Base-by-base conservation (phyloP, 2,888 invertebrate genomes). In the Zygothrica quintamaculata region DNA sequence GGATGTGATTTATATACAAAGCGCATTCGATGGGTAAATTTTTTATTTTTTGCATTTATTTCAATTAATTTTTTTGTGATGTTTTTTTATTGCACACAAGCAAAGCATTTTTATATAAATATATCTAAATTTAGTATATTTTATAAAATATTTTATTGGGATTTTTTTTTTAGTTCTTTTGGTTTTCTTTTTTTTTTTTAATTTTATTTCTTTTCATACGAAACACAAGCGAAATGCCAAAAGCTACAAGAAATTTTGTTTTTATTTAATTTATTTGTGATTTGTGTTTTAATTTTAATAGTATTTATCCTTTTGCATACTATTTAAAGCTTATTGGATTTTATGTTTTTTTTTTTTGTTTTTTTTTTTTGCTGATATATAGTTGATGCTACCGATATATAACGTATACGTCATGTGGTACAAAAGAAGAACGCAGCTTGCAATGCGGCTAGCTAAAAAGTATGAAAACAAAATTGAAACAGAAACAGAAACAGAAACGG, bases 361-460 rank as follows among this genome's bases (percentile, higher is more conserved):
- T 26, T 39, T 40, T 39, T 29, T 36, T 26, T 1, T 18, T 46
- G 29, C 13, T 47, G n/a, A 31, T 50, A 37, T 29, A 1, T 56
- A 48, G 43, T 44, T 57, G 59, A 65, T 55, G 65, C 66, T 73
- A 70, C 61, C 61, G 59, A 75, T n/a, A 75, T 62, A 84, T 78
- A 66, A 85, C 79, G 85, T 79, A 79, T 79, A 81, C 79, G 85
- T 52, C 85, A 66, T 79, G 85, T 84, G 84, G 81, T 61, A 73
- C 74, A 75, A 65, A 72, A 74, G 68, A 72, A 72, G 82, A 85
- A 82, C 78, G 77, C 73, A 84, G 84, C 66, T 75, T 75, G 76
- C 80, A 84, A 76, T 81, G 86, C 80, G 80, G 81, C 74, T 84
- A 76, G 84, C 86, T 85, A 73, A 67, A n/a, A 73, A 72, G 62